Conservation (phyloP, 2,888 invertebrate species). For the Anaspis maculata region DNA sequence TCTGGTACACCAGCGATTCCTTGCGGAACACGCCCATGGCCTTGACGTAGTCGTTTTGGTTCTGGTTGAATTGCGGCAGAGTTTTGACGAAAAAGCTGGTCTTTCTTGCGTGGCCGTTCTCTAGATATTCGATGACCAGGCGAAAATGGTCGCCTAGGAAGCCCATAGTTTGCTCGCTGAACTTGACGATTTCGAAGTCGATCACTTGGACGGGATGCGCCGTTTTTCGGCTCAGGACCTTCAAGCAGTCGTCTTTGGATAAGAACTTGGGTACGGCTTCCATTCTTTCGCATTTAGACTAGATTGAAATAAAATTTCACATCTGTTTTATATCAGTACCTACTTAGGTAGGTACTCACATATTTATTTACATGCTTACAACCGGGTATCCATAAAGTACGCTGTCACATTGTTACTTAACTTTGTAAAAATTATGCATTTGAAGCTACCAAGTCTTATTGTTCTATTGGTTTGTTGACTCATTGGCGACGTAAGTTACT, state of each 20-base stretch:
- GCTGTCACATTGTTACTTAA: too few relatives aligned
- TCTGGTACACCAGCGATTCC: constrained; percentile 28
- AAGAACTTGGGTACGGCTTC: constrained; percentile 5
- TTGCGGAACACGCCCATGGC: constrained; percentile 44
- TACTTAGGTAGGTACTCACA: too few relatives aligned
- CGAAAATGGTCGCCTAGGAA: constrained; percentile 29
- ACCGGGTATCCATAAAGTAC: too few relatives aligned
- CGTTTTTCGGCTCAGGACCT: constrained; percentile 13
- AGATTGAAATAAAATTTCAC: too few relatives aligned
- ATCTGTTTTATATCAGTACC: too few relatives aligned
- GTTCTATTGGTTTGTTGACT: too few relatives aligned
- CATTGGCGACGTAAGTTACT: too few relatives aligned
- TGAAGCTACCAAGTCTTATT: too few relatives aligned
- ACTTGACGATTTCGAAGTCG: constrained; percentile 17
- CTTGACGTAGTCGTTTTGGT: constrained; percentile 45
- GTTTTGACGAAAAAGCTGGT: constrained; percentile 52
- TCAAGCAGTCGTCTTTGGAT: constrained; percentile 20
- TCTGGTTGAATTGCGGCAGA: constrained; percentile 45
- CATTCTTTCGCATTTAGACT: too few relatives aligned
- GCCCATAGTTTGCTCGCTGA: constrained; percentile 23
- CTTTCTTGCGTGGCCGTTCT: constrained; percentile 9
- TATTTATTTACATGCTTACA: too few relatives aligned
- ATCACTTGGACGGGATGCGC: constrained; percentile 10
- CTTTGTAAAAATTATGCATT: too few relatives aligned
- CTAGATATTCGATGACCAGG: constrained; percentile 18